A percentile compares a stretch with the other conserved stretches of the same genome.
These are phyloP conservation scores for Eupithecia subumbrata DNA, from an alignment of 2,888 invertebrate species.

Conservation along the genomic window DNA sequence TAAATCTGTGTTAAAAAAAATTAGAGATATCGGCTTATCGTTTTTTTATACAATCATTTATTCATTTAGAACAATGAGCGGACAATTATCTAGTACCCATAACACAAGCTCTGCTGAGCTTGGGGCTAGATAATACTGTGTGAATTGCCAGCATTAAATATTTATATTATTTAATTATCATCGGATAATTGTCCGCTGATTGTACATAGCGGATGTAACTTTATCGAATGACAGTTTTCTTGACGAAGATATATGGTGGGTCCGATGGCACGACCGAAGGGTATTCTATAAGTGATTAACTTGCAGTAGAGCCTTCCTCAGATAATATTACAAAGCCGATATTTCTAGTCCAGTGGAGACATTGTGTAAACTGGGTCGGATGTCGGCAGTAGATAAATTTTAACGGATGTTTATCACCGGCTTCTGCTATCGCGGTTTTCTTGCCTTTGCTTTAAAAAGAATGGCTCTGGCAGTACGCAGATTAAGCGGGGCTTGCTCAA, in stretches of 20 bases:
- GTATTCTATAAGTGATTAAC: conserved; percentile 58
- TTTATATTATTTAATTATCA: background rate
- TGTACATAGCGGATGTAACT: conserved; percentile 43
- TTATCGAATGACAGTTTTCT: conserved; percentile 62
- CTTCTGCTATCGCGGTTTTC: background rate
- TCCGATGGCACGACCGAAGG: conserved; percentile 51
- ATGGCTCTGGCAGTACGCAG: background rate
- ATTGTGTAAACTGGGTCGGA: conserved; percentile 29
- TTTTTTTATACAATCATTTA: too few relatives aligned
- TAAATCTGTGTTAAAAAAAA: background rate
- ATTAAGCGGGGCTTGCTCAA: background rate
- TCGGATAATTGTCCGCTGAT: background rate
- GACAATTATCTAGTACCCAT: too few relatives aligned
- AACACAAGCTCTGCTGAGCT: too few relatives aligned
- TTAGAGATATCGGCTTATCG: too few relatives aligned
- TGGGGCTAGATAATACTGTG: too few relatives aligned
- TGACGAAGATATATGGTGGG: conserved; percentile 65
- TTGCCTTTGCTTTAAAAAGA: background rate
- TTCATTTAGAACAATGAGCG: too few relatives aligned
- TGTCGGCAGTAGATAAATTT: conserved; percentile 10
- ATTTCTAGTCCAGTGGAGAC: conserved; percentile 36
- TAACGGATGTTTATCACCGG: conserved; percentile 5
- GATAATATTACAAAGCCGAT: conserved; percentile 43
- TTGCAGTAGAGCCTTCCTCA: conserved; percentile 41
- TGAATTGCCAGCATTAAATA: too few relatives aligned